Evolutionary conservation across 2,113 vertebrate genomes (phyloP).

Genomic region (Oryzias curvinotus): DNA sequence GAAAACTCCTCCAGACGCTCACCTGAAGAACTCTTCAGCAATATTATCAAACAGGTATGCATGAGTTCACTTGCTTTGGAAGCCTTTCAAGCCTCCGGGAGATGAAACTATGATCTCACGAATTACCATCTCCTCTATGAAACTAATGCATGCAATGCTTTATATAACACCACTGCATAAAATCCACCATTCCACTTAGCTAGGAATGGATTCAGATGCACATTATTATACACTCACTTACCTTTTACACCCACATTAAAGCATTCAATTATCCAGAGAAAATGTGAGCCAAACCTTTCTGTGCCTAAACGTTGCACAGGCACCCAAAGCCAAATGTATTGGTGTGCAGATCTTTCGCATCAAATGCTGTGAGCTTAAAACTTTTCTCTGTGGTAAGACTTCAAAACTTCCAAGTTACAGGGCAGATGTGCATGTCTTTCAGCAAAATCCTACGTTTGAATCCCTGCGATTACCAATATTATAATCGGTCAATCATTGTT

Average conservation of each 20-base stretch:
- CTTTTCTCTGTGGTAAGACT: conserved; percentile 34
- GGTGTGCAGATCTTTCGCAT: conserved; percentile 43
- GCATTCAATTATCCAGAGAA: conserved; percentile 14
- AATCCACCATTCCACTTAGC: conserved; percentile 4
- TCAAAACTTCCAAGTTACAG: no score
- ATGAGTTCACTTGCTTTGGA: conserved; percentile 26
- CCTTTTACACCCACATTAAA: conserved; percentile 21
- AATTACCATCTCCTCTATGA: background rate
- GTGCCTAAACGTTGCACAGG: conserved; percentile 40
- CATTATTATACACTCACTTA: conserved; percentile 6
- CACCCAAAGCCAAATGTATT: conserved; percentile 34
- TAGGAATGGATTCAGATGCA: conserved; percentile 1
- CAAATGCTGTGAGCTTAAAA: conserved; percentile 42
- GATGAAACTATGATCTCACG: conserved; percentile 3
- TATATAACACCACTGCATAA: conserved; percentile 4
- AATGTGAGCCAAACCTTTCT: conserved; percentile 35
- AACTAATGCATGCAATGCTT: background rate
- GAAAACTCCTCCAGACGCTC: no score
- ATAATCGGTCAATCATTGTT: background rate
- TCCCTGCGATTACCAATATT: background rate
- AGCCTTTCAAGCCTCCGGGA: conserved; percentile 20
- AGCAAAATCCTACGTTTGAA: no score
- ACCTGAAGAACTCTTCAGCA: no score
- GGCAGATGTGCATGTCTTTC: no score
- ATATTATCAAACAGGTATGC: no score